Conservation (phyloP, 2,888 invertebrate species). For the Phyllotreta cruciferae region DNA sequence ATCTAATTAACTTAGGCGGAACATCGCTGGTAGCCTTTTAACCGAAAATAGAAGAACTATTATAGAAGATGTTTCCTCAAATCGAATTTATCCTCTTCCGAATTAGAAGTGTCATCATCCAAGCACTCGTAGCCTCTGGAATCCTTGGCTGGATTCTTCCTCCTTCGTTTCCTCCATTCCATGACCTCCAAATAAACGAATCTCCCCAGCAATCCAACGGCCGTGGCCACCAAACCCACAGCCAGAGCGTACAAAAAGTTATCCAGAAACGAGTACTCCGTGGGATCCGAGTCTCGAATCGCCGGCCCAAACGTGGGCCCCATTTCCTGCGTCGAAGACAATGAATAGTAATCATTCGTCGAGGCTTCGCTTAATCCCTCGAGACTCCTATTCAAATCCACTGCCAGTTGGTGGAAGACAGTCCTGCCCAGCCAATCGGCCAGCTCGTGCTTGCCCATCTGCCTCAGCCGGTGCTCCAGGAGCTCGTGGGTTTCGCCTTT, state of each 20-base stretch:
- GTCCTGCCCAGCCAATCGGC: constrained; percentile 69
- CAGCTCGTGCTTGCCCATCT: constrained; percentile 65
- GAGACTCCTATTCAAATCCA: constrained; percentile 57
- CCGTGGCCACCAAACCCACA: constrained; percentile 37
- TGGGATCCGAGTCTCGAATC: constrained; percentile 44
- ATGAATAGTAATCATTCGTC: constrained; percentile 24
- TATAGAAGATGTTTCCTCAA: constrained; percentile 36
- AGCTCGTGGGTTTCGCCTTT: constrained; percentile 65
- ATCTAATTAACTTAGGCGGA: too few species aligned
- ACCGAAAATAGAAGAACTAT: constrained; percentile 1
- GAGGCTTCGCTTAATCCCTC: constrained; percentile 49
- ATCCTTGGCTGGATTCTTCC: constrained; percentile 27
- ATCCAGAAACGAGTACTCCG: constrained; percentile 52
- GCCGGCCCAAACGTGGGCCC: constrained; percentile 42
- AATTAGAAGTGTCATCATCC: constrained; percentile 42
- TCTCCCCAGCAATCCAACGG: constrained; percentile 33
- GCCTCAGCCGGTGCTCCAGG: constrained; percentile 65
- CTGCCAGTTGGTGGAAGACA: constrained; percentile 64
- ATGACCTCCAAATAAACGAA: constrained; percentile 28
- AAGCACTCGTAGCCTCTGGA: constrained; percentile 40
- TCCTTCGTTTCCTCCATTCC: constrained; percentile 33
- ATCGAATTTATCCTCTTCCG: constrained; percentile 53
- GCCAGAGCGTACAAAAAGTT: constrained; percentile 44
- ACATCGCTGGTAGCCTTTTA: background rate
- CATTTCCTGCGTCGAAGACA: constrained; percentile 9